Conservation (phyloP, 2,113 vertebrate genomes). For the Tylochromis polylepis region DNA sequence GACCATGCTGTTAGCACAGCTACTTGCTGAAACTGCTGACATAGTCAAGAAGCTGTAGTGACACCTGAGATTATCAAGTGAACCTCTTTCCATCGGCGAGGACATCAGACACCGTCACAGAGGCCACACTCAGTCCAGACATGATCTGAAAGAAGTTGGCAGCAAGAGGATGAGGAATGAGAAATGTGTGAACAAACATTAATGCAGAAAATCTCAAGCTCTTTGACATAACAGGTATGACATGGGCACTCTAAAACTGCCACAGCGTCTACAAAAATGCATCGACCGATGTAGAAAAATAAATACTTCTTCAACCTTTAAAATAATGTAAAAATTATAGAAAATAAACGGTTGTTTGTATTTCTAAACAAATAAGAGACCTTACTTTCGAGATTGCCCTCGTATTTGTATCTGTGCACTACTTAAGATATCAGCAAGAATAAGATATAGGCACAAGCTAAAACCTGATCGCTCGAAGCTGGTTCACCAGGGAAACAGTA, state of each 20-base stretch:
- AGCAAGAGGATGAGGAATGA: background rate
- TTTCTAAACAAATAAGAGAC: too few relatives aligned
- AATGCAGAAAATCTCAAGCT: background rate
- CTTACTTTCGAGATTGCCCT: too few relatives aligned
- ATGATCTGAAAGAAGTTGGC: background rate
- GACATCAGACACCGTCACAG: background rate
- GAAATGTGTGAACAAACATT: background rate
- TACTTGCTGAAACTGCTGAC: background rate
- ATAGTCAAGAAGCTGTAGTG: background rate
- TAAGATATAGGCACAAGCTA: background rate
- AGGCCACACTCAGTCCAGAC: background rate
- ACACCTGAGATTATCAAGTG: background rate
- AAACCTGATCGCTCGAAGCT: background rate
- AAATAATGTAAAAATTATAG: too few relatives aligned
- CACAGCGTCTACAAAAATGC: too few relatives aligned
- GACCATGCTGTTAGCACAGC: background rate
- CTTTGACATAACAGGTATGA: background rate
- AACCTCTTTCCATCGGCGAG: background rate
- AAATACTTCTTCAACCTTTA: too few relatives aligned
- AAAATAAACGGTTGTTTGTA: too few relatives aligned
- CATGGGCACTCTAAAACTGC: too few relatives aligned
- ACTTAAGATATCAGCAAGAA: background rate
- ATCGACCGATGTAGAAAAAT: too few relatives aligned
- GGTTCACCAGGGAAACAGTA: background rate
- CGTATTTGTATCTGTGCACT: background rate